Base-by-base conservation (phyloP, 1,140 invertebrate genomes). In the Drosophila lacteicornis region DNA sequence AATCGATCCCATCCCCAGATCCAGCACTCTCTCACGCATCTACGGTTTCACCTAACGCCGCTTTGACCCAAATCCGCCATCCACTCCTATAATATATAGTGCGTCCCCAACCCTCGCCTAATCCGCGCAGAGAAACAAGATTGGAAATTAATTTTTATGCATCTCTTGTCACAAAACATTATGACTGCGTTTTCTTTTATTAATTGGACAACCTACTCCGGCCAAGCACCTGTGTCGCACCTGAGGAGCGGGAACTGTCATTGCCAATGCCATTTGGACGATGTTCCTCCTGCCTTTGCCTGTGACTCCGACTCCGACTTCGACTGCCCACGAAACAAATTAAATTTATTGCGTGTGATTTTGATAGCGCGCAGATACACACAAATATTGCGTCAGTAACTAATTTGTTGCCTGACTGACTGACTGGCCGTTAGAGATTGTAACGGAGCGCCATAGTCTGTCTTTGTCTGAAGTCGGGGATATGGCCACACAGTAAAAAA, bases 341-440 rank as follows among this genome's bases (percentile, higher is more conserved):
- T 74, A 70, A 85, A 90, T 90, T 90, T 90, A 90, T 90, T 90
- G 85, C 85, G 85, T 90, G 85, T 90, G 85, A 90, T 90, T 90
- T 90, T 85, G 85, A 90, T 85, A 90, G 86, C 77, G 82, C 59
- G 73, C 58, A 76, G 71, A 82, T 67, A 86, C 71, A 82, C 75
- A 78, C 70, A 90, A 69, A 85, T 90, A 90, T 90, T 90, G 85
- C 81, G 86, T 90, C 85, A 90, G 85, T 82, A 82, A 90, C 86
- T 90, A 90, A 90, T 90, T 90, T 90, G 82, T 90, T 90, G 70
- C 66, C 57, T 61, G 51, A 60, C 51, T 43, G 75, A 50, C 30
- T 69, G 71, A 17, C 50, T 70, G 59, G 7, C 59, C 47, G 71
- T 56, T 65, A 22, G 60, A 66, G 74, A 78, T 77, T 69, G 57